Conservation (phyloP, 2,797 vertebrate species). For the Gambelia wislizenii region DNA sequence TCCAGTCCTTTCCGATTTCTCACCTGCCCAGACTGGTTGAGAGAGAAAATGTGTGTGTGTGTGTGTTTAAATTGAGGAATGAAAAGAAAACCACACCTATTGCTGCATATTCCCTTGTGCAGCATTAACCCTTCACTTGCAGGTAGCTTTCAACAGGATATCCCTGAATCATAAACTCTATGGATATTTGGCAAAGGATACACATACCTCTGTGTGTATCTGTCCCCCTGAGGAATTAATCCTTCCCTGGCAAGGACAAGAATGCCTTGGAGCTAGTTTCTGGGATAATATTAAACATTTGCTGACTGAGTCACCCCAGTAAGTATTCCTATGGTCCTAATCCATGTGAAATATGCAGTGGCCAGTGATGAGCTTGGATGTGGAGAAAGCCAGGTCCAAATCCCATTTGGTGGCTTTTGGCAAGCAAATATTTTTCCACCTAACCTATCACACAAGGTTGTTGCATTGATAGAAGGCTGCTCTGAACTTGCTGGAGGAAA, state of each 20-base stretch:
- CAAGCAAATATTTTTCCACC: neutral
- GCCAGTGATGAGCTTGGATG: neutral
- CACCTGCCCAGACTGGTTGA: slow-evolving; percentile 75
- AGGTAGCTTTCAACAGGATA: neutral
- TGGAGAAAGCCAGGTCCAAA: neutral
- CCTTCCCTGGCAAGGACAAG: slow-evolving; percentile 19
- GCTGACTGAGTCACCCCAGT: neutral
- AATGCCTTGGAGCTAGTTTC: slow-evolving; percentile 2
- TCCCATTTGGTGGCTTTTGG: neutral
- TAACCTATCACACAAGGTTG: neutral
- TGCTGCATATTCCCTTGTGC: slow-evolving; percentile 63
- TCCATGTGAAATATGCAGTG: neutral
- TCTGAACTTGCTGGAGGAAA: neutral
- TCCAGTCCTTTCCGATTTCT: slow-evolving; percentile 73
- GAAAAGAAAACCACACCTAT: slow-evolving; percentile 73
- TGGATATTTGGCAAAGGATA: neutral
- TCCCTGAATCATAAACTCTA: slow-evolving; percentile 9
- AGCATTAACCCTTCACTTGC: slow-evolving; percentile 63
- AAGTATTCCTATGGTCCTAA: neutral
- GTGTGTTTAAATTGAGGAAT: slow-evolving; percentile 57
- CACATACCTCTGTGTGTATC: neutral
- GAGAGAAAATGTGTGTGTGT: slow-evolving; percentile 70
- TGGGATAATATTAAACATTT: neutral
- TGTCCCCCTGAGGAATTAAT: slow-evolving; percentile 18
- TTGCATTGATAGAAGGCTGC: neutral